Evolutionary conservation across 2,113 vertebrate genomes (phyloP).

Genomic region (Lota lota): DNA sequence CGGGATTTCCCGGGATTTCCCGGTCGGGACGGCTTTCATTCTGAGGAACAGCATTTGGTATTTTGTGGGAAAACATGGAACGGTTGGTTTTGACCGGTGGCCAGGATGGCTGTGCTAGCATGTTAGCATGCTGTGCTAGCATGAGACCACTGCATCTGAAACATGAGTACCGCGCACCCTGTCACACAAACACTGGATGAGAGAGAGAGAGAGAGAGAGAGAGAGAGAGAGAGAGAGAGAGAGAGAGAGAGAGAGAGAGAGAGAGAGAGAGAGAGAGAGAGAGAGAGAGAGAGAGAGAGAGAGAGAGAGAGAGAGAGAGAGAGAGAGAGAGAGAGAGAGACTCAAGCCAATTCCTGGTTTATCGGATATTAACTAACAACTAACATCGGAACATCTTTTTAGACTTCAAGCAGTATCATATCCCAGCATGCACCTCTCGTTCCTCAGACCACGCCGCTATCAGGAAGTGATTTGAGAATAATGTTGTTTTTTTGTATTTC

Average conservation of each 20-base stretch:
- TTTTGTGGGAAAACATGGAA: too few species aligned
- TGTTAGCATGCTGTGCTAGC: neutral
- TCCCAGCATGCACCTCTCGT: neutral
- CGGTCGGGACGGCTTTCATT: too few species aligned
- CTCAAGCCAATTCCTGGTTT: neutral
- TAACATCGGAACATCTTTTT: too few species aligned
- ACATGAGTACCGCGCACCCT: neutral
- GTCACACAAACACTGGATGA: too few species aligned
- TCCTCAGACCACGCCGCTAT: too few species aligned
- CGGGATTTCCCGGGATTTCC: too few species aligned
- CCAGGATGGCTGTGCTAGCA: neutral
- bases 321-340: neutral
- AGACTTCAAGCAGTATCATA: too few species aligned
- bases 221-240: neutral
- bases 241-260: neutral
- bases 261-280: neutral
- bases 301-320: neutral
- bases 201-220: neutral
- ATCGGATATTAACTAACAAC: neutral
- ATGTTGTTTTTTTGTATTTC: constrained; percentile 1
- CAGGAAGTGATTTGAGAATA: neutral
- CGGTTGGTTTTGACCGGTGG: too few species aligned
- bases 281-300: neutral
- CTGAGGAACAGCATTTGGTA: too few species aligned
- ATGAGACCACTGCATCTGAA: neutral